phyloP scores from a whole-genome alignment of 2,888 invertebrate genomes.

The Lepas anatifera region DNA sequence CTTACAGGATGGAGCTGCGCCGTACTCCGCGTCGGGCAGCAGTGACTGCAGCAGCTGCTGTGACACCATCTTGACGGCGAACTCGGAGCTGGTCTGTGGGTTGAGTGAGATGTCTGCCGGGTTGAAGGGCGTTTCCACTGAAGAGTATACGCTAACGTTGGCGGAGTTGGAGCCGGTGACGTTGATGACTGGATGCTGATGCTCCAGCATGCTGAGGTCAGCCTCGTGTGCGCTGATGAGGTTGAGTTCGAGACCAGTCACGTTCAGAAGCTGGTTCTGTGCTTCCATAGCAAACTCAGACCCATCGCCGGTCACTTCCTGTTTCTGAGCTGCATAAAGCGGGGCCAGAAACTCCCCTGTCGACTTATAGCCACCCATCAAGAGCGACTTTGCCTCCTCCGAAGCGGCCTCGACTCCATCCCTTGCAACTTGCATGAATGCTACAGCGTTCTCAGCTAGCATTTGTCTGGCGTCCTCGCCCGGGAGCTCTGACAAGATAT shows the following conservation, averaged over 20 bases:
- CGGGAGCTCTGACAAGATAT: constrained; percentile 18
- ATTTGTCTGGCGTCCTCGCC: constrained; percentile 8
- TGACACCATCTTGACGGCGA: neutral
- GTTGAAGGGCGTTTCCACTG: neutral
- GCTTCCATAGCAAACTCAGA: neutral
- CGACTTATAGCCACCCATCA: neutral
- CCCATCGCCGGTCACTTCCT: neutral
- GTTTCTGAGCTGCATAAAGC: neutral
- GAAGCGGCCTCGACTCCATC: neutral
- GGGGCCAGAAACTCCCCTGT: neutral
- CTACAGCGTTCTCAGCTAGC: constrained; percentile 11
- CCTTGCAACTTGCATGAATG: constrained; percentile 7
- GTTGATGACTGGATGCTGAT: neutral
- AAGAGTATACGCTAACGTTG: neutral
- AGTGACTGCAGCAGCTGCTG: constrained; percentile 15
- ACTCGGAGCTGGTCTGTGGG: neutral
- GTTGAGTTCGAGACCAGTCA: neutral
- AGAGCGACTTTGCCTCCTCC: neutral
- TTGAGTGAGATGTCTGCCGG: neutral
- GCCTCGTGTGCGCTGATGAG: neutral
- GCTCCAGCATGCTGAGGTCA: neutral
- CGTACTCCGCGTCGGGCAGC: constrained; percentile 16
- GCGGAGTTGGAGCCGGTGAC: neutral
- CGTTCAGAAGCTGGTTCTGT: constrained; percentile 4
- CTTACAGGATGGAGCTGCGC: constrained; percentile 11